Evolutionary conservation across 2,797 vertebrate species (phyloP).

Genomic region (Hylomyscus alleni): DNA sequence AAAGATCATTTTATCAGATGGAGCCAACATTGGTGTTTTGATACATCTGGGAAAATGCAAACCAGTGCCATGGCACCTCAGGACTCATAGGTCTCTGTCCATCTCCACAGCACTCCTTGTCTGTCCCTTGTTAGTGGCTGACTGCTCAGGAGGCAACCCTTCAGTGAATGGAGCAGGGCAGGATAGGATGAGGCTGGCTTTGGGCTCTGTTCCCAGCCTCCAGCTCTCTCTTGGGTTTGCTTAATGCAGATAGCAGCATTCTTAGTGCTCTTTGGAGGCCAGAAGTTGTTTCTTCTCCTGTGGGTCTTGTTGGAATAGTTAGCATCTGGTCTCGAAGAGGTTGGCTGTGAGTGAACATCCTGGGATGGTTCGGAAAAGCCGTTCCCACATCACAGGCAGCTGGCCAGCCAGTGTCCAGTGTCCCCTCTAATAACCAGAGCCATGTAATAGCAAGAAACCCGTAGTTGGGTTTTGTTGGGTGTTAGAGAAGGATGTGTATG

Average conservation of each 20-base stretch:
- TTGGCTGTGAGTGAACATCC: not conserved
- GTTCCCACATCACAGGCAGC: rapidly evolving
- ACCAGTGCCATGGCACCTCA: rapidly evolving
- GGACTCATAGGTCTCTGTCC: not conserved
- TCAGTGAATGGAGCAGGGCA: not conserved
- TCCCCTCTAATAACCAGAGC: not conserved
- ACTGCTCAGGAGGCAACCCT: not conserved
- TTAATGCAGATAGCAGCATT: not conserved
- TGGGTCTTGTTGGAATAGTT: not conserved
- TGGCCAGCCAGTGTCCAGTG: rapidly evolving
- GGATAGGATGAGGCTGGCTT: not conserved
- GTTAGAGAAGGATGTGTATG: not conserved
- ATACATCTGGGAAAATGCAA: rapidly evolving
- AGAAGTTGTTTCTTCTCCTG: not conserved
- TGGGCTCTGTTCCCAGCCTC: not conserved
- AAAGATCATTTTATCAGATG: not conserved
- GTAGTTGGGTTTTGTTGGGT: not conserved
- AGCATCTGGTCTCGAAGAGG: not conserved
- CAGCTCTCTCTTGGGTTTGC: not conserved
- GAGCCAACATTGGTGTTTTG: not conserved
- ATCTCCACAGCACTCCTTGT: rapidly evolving
- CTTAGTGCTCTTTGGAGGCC: not conserved
- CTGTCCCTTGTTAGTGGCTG: not conserved
- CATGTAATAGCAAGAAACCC: rapidly evolving
- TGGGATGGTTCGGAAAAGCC: not conserved